Conservation (phyloP, 2,113 vertebrate species). For the Procavia capensis region DNA sequence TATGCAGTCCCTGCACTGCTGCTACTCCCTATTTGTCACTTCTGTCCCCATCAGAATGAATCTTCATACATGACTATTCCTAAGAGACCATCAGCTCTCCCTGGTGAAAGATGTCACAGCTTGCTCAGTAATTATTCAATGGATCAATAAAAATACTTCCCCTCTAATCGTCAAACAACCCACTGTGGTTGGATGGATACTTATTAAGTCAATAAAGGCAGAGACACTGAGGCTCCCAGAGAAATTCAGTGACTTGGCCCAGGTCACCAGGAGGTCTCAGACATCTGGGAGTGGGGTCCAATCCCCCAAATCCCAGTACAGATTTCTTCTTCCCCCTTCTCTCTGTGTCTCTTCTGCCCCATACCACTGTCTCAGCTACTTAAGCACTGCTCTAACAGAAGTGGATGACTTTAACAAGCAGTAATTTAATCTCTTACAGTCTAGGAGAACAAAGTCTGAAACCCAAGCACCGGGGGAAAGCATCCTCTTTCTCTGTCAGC, state of each 20-base stretch:
- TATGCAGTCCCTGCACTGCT: neutral
- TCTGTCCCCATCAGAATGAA: neutral
- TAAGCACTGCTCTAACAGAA: no score
- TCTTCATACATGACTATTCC: neutral
- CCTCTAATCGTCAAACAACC: slow-evolving; percentile 63
- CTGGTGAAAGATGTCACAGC: neutral
- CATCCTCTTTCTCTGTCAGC: no score
- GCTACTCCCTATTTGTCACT: neutral
- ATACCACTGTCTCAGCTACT: neutral
- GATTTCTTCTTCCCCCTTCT: neutral
- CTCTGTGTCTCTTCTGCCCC: slow-evolving; percentile 12
- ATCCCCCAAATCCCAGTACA: neutral
- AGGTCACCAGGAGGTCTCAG: neutral
- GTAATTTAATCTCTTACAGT: no score
- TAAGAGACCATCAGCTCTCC: neutral
- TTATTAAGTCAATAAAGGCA: neutral
- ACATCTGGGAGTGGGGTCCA: neutral
- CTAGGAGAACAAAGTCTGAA: no score
- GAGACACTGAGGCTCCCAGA: slow-evolving; percentile 11
- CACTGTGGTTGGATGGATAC: neutral
- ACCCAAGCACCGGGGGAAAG: no score
- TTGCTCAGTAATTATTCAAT: neutral
- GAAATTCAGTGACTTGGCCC: neutral
- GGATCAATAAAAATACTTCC: slow-evolving; percentile 43
- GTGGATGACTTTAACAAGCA: no score